Conservation (phyloP, 2,113 vertebrate genomes). For the Dromas ardeola region DNA sequence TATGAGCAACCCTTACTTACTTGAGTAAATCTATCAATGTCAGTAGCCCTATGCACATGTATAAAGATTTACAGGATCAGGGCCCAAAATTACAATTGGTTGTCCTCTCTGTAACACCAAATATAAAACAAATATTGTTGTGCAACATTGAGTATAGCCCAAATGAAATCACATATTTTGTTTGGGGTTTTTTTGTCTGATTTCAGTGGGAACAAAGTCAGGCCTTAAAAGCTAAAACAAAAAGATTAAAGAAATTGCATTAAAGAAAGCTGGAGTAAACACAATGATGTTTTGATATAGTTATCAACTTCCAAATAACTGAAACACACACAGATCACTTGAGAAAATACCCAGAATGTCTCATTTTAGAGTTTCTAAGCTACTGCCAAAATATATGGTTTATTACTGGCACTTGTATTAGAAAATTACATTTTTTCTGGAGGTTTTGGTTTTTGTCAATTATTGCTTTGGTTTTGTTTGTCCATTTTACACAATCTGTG, state of each 20-base stretch:
- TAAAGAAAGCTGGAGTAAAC: constrained; percentile 3
- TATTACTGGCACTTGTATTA: neutral
- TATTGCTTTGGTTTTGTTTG: neutral
- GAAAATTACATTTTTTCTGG: neutral
- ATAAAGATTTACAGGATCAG: neutral
- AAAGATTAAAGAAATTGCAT: neutral
- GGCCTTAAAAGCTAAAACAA: neutral
- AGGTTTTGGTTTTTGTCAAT: neutral
- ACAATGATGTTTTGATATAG: neutral
- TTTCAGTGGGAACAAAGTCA: neutral
- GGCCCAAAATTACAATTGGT: neutral
- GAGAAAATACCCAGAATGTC: neutral
- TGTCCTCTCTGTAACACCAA: neutral
- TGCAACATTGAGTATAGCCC: neutral
- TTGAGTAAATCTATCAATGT: neutral
- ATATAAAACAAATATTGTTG: neutral
- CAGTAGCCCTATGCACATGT: neutral
- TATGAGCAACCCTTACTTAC: neutral
- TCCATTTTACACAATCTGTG: neutral
- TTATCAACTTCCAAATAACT: neutral
- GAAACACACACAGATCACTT: neutral
- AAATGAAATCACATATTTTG: neutral
- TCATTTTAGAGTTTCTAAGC: neutral
- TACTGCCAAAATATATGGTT: neutral
- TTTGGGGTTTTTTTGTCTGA: neutral